Evolutionary conservation across 1,140 invertebrate genomes (phyloP).

Genomic region (Pseudobourletiella spinata): DNA sequence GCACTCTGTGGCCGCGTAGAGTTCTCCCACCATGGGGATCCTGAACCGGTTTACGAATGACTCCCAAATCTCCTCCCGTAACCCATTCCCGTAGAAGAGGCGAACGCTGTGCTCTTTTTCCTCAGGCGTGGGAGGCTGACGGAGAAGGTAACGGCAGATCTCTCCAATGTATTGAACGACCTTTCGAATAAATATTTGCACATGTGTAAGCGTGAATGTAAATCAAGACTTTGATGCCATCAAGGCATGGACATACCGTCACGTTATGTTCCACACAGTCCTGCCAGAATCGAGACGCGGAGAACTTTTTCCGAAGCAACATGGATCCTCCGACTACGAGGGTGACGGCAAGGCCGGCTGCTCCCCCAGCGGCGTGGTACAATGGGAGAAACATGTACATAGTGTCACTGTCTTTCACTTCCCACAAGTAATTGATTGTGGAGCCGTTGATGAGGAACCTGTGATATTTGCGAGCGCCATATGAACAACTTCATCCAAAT

Average conservation of each 20-base stretch:
- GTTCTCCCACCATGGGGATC: constrained; percentile 58
- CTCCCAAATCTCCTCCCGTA: constrained; percentile 54
- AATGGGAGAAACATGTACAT: constrained; percentile 55
- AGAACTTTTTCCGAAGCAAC: constrained; percentile 62
- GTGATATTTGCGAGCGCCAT: too few relatives aligned
- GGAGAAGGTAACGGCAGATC: too few relatives aligned
- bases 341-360: constrained; percentile 53
- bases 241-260: constrained; percentile 60
- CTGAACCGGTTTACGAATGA: constrained; percentile 51
- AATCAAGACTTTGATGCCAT: background rate
- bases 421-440: constrained; percentile 41
- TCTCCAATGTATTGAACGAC: too few relatives aligned
- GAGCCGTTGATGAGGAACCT: constrained; percentile 43
- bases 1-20: constrained; percentile 95
- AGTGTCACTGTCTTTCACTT: constrained; percentile 40
- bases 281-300: constrained; percentile 64
- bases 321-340: constrained; percentile 53
- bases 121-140: constrained; percentile 50
- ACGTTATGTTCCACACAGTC: constrained; percentile 90
- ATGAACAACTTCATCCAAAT: too few relatives aligned
- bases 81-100: constrained; percentile 55
- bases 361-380: constrained; percentile 48
- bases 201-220: background rate
- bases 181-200: constrained; percentile 51
- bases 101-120: constrained; percentile 50